Conservation (phyloP, 2,888 invertebrate species). For the Pachycephus smyrnensis region DNA sequence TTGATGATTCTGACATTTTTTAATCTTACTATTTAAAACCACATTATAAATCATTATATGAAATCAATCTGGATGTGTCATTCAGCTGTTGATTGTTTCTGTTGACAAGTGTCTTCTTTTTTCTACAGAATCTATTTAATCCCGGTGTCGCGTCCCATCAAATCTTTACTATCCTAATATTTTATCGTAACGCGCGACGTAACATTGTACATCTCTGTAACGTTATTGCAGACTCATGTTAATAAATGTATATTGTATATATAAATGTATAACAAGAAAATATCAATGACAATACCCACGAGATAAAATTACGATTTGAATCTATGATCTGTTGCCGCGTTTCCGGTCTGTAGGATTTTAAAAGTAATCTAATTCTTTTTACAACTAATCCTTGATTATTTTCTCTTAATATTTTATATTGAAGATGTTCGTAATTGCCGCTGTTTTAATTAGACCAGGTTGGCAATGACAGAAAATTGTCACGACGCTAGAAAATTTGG, state of each 20-base stretch:
- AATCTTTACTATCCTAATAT: background rate
- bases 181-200: background rate
- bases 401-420: too few relatives aligned
- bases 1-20: background rate
- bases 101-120: too few relatives aligned
- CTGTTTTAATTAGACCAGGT: background rate
- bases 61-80: too few relatives aligned
- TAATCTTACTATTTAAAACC: background rate
- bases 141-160: background rate
- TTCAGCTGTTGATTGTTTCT: too few relatives aligned
- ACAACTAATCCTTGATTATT: background rate
- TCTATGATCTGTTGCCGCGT: background rate
- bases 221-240: conserved; percentile 43
- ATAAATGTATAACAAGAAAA: conserved; percentile 5
- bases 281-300: background rate
- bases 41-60: too few relatives aligned
- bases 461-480: background rate
- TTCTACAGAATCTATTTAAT: too few relatives aligned
- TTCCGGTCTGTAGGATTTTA: background rate
- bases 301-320: background rate
- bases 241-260: conserved; percentile 48
- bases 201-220: conserved; percentile 25
- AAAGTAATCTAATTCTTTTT: background rate
- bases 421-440: background rate
- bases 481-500: background rate